Evolutionary conservation across 2,113 vertebrate species (phyloP), one percentile per base, ranked within the genome.

Genomic region (Aptenodytes forsteri): DNA sequence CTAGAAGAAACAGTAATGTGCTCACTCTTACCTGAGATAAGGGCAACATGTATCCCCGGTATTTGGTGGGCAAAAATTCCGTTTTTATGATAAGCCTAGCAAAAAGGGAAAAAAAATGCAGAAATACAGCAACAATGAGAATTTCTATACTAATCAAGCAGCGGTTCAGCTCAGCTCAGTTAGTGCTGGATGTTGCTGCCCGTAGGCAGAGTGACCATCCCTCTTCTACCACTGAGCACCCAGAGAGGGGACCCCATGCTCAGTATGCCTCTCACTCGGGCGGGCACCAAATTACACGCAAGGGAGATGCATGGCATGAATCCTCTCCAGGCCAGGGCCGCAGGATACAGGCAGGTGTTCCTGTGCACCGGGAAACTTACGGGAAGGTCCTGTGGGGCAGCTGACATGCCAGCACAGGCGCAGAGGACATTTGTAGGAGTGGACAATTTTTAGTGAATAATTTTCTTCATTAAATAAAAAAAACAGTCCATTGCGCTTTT

Each of bases 31-130:
- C 99, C 52, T 99, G 98, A 80, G 99, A 99, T 93, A 99, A 98
- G 7, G 99, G 99, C 25, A 99, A 97, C 97, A 99, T 97, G 49
- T 96, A 98, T 34, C 99, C 98, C 91, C 99, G 97, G 36, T 99
- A 98, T 94, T 98, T 99, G 9, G 98, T 98, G 7, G 99, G 99
- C 80, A 99, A 98, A 98, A 99, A 99, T 95, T 99, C 99, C 0
- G 99, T 99, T 98, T 99, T 99, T 97, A 99, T 97, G 96, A 99
- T 99, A 75, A 99, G 98, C 84, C 99, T 99, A 95, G 25, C 0
- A 59, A 64, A 89, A 64, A 36, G 10, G 5, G 8, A 2, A 5
- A 30, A 12, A 12, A 25, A 52, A 65, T 10, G 62, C 29, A 90
- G 40, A 89, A 94, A 73, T 25, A 61, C 0, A 59, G 10, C 34